Evolutionary conservation across 2,797 vertebrate species (phyloP).

Genomic region (Rhinophrynus dorsalis): DNA sequence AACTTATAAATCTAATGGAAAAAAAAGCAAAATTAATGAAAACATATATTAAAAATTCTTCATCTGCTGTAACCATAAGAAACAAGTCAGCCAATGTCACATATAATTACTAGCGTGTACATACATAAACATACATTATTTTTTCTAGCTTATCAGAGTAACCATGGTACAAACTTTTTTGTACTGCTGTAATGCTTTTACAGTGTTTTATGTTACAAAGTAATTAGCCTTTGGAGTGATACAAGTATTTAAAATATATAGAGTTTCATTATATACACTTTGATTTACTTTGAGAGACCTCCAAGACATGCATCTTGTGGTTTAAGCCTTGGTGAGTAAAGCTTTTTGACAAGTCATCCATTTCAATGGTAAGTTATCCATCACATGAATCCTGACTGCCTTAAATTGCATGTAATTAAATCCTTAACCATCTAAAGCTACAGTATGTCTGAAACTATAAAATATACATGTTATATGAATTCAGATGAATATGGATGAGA

Average conservation of each 20-base stretch:
- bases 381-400: slow-evolving; percentile 50
- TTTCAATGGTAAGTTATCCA: slow-evolving; percentile 58
- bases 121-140: slow-evolving; percentile 59
- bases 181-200: slow-evolving; percentile 55
- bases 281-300: slow-evolving; percentile 58
- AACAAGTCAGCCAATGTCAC: slow-evolving; percentile 56
- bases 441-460: too few species aligned
- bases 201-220: slow-evolving; percentile 63
- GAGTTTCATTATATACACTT: slow-evolving; percentile 58
- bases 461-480: too few species aligned
- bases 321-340: slow-evolving; percentile 56
- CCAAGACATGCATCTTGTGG: slow-evolving; percentile 53
- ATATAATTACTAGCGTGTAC: slow-evolving; percentile 51
- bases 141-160: slow-evolving; percentile 15
- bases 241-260: slow-evolving; percentile 57
- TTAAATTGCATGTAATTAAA: slow-evolving; percentile 55
- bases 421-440: neutral
- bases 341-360: slow-evolving; percentile 57
- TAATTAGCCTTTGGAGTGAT: slow-evolving; percentile 62
- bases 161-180: neutral
- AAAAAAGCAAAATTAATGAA: too few species aligned
- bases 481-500: too few species aligned
- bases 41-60: too few species aligned
- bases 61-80: slow-evolving; percentile 47
- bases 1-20: too few species aligned